phyloP scores from a whole-genome alignment of 2,888 invertebrate species.

The Amphipoea oculea region DNA sequence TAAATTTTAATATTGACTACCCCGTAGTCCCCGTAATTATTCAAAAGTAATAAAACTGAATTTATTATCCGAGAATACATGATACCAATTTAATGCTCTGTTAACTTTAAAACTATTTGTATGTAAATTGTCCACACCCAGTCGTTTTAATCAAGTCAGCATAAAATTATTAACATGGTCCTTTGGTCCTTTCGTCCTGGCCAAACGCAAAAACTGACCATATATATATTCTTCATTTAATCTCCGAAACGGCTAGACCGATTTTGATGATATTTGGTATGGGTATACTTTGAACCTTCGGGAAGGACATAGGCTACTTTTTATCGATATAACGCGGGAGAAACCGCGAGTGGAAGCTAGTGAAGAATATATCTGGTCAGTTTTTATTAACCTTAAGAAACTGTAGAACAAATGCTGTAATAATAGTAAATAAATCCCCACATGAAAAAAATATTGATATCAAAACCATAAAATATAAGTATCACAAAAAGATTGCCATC shows the following conservation, averaged over 20 bases:
- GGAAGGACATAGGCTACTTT: neutral
- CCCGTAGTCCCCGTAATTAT: neutral
- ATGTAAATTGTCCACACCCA: slow-evolving; percentile 52
- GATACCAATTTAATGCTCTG: slow-evolving; percentile 49
- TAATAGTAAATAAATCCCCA: neutral
- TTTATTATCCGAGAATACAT: slow-evolving; percentile 29
- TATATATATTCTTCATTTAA: neutral
- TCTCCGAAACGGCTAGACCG: neutral
- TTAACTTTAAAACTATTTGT: slow-evolving; percentile 44
- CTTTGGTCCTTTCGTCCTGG: slow-evolving; percentile 6
- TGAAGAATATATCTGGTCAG: neutral
- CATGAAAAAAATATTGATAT: neutral
- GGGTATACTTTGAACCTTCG: neutral
- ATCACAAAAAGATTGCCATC: neutral
- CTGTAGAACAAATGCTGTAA: neutral
- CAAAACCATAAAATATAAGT: neutral
- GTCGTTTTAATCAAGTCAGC: slow-evolving; percentile 37
- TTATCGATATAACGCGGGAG: neutral
- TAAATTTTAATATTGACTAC: neutral
- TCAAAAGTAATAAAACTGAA: slow-evolving; percentile 22
- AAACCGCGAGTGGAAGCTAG: neutral
- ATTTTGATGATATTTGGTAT: neutral
- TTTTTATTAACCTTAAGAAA: neutral
- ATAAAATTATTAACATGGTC: slow-evolving; percentile 22
- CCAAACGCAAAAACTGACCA: neutral